Evolutionary conservation across 2,888 invertebrate genomes (phyloP), one percentile per base, ranked within the genome.

Genomic region (Pseudococcus jackbeardsleyi): DNA sequence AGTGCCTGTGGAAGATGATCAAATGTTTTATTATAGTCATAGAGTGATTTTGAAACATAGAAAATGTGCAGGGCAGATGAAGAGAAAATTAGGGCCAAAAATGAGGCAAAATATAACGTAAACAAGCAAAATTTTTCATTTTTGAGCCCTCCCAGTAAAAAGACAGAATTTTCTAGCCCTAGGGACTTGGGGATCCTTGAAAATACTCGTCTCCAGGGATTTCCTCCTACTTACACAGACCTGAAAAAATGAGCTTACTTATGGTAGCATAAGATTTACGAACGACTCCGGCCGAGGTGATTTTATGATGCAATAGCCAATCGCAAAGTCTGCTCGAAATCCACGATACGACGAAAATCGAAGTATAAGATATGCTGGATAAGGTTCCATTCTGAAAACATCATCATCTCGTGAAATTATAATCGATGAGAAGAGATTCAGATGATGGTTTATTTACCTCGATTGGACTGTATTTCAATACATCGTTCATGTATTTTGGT

Each of bases 341-440:
- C 90, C 95, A 93, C 0, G 94, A 94, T 0, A 94, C 92, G n/a
- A 94, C 90, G 94, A 94, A 95, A 94, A 95, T 95, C 2, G 94
- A 92, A 4, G 94, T 91, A 90, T 95, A 95, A 0, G 95, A 95
- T 9, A 95, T 90, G 0, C 95, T 93, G 0, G 94, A 94, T 84
- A 94, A 92, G 0, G 93, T 91, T 2, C 95, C 94, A 89, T 95
- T 94, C 90, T 94, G 91, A 42, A 89, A 90, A 89, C 59, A 84
- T 5, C 5, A 4, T 59, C 5, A 46, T 46, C 46, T 11, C 2
- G 8, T 46, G 46, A 46, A 8, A 46, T 46, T 46, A 46, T 11
- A 46, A 46, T 8, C 46, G 8, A 46, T 12, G 6, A 46, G 6
- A 3, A 33, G 3, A 33, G 26, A 33, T 33, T 3, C 1, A 33